Base-by-base conservation (phyloP, 2,113 vertebrate genomes). In the Cynopterus brachyotis region DNA sequence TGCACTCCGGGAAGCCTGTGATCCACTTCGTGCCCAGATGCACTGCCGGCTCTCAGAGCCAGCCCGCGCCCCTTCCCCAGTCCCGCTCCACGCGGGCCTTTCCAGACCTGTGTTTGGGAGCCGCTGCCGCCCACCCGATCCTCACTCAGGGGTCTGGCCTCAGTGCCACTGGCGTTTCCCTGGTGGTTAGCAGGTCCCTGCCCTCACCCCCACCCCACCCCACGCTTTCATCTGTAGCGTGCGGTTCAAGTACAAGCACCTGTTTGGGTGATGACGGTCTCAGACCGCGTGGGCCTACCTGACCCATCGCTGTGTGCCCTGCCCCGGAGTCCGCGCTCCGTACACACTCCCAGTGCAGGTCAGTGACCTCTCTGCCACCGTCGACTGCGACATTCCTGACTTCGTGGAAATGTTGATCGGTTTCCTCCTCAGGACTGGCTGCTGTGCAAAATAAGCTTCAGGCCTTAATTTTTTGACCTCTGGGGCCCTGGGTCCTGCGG, bases 81-180 rank as follows among this genome's bases (percentile, higher is more conserved):
- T 24, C 35, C 24, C 5, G 11, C 2, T 30, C 6, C 16, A 0
- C 37, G n/a, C 13, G n/a, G 60, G 15, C 28, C 35, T 75, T 16
- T 13, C 26, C 0, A 6, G 16, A 4, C 5, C 13, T 7, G 0
- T 32, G 3, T 57, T 22, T 20, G 9, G 8, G 50, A 15, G 7
- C 13, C 6, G 13, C 1, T 12, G 0, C 32, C 57, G 1, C 35
- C 40, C 2, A 15, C 57, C 28, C 57, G 32, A 20, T 22, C 4
- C 13, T 50, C n/a, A 9, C 1, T 24, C 22, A 3, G 22, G 9
- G 17, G 3, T 64, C 32, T 11, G 17, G 19, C 60, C 62, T 70
- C 8, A 8, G 35, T 42, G 40, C 59, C 42, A 37, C 12, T 59
- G 20, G 17, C 10, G 0, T n/a, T 45, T 81, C 5, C 55, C 60